These are phyloP conservation scores for Fregata magnificens DNA, from an alignment of 2,113 vertebrate species.

Conservation along the genomic window DNA sequence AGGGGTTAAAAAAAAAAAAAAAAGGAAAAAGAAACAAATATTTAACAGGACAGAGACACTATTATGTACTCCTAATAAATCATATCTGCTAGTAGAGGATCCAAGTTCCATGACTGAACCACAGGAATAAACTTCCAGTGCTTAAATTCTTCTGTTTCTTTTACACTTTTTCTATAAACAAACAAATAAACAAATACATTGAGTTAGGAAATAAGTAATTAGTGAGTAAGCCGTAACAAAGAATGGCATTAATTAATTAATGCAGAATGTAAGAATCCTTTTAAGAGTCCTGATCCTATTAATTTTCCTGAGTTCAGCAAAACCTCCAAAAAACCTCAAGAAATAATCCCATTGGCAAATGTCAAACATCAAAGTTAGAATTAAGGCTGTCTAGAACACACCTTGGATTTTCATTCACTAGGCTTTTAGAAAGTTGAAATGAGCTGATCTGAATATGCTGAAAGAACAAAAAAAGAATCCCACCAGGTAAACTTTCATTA, in stretches of 20 bases:
- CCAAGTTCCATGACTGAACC: not conserved
- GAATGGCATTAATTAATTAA: not conserved
- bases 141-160: not conserved
- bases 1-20: not conserved
- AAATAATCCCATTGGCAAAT: not conserved
- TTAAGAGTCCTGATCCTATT: not conserved
- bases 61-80: not conserved
- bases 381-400: not conserved
- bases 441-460: not conserved
- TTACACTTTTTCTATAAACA: not conserved
- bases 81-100: not conserved
- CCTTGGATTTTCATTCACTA: not conserved
- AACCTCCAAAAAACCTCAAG: not conserved
- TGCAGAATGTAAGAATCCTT: not conserved
- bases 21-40: not conserved
- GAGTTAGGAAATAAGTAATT: not conserved
- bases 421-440: not conserved
- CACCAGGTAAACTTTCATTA: not conserved
- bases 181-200: not conserved
- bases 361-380: not conserved
- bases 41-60: not conserved
- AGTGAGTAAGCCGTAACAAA: not conserved
- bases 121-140: not conserved
- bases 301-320: not conserved
- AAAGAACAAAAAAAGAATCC: not conserved